Evolutionary conservation across 2,113 vertebrate genomes (phyloP), one percentile per base, ranked within the genome.

Genomic region (Chloroceryle aenea): DNA sequence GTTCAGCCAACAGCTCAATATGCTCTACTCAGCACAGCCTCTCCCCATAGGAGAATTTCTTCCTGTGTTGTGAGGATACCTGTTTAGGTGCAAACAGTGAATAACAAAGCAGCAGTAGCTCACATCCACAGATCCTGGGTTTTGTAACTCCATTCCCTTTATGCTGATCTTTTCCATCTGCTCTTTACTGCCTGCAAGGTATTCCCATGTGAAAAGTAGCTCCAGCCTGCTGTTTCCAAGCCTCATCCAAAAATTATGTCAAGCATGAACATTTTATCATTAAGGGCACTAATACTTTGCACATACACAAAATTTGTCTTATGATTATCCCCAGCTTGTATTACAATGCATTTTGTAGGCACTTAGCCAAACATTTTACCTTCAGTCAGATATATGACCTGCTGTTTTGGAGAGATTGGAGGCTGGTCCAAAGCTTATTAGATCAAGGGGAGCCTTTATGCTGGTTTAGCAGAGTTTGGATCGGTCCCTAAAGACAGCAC

Each of bases 221-320:
- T 86, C 3, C 0, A 59, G 88, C 76, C 91, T 94, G 80, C 94
- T 0, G 18, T 92, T 95, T 92, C 58, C 80, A 93, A 88, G 38
- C 73, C 84, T 77, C 64, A 81, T 84, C 93, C 90, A 90, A 90
- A 93, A 93, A 59, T 90, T 76, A 73, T 85, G 82, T 85, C 62
- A 48, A 75, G 92, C 90, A 87, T 3, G 67, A 85, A 43, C 63
- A 17, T 94, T 94, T 95, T 77, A 85, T 92, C 89, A 90, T 95
- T 94, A 93, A 88, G 89, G 73, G 72, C 68, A 95, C 72, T 81
- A 62, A 92, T 73, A 93, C 59, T 95, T 90, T 84, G 86, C 83
- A 84, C 83, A 92, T 93, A 95, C 89, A 95, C 76, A 81, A 77
- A 90, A 96, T 95, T 96, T 96, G 95, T 96, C 94, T 95, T 87